phyloP scores from a whole-genome alignment of 2,797 vertebrate species.

The Peromyscus nudipes region DNA sequence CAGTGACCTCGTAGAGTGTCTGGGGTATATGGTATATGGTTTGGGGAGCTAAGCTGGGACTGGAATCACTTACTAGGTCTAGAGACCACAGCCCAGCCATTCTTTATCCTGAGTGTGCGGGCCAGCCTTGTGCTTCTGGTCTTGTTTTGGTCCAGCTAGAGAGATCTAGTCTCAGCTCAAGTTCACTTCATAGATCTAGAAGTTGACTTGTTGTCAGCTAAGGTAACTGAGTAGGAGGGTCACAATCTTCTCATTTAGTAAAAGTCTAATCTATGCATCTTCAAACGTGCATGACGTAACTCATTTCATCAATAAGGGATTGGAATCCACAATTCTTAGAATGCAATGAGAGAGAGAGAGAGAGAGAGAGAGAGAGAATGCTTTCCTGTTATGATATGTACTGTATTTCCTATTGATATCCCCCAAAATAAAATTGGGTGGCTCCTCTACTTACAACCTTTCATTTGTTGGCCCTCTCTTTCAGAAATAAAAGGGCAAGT shows the following conservation, averaged over 20 bases:
- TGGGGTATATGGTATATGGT: neutral
- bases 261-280: neutral
- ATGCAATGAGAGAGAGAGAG: neutral
- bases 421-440: neutral
- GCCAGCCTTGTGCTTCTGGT: neutral
- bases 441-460: neutral
- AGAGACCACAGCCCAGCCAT: neutral
- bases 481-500: neutral
- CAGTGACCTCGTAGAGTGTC: neutral
- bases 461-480: neutral
- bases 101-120: neutral
- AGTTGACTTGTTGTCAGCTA: neutral
- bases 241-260: neutral
- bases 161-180: neutral
- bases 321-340: constrained; percentile 3
- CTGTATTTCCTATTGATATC: neutral
- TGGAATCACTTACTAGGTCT: neutral
- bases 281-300: neutral
- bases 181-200: neutral
- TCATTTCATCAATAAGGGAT: neutral
- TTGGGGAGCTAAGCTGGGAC: neutral
- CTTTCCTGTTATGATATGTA: constrained; percentile 11
- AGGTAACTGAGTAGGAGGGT: neutral
- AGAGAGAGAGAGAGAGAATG: no score
- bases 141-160: neutral